Evolutionary conservation across 30 jellyfish, hydroid and myxozoan species (phyloP).

Genomic region (Chrysaora quinquecirrha): DNA sequence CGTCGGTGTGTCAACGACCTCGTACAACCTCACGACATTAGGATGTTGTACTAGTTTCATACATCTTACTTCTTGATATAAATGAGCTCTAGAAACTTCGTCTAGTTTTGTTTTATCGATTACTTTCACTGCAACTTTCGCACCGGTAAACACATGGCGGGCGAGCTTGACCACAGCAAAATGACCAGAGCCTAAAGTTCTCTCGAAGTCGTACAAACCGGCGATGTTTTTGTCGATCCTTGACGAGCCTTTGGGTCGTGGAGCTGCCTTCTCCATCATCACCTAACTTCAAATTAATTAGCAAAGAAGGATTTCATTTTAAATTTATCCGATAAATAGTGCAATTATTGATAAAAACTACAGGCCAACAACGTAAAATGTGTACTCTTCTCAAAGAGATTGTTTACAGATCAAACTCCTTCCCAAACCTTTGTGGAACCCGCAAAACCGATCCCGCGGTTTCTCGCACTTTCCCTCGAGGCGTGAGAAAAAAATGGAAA

Average conservation of each 20-base stretch:
- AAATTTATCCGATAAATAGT: neutral
- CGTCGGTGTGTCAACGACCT: slow-evolving; percentile 92
- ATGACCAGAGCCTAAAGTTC: slow-evolving; percentile 96
- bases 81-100: slow-evolving; percentile 92
- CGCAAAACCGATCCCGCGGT: neutral
- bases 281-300: no score
- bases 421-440: neutral
- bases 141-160: slow-evolving; percentile 98
- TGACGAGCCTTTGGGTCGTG: slow-evolving; percentile 15
- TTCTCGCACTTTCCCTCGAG: neutral
- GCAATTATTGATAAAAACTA: neutral
- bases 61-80: slow-evolving; percentile 91
- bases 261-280: neutral
- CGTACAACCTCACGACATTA: slow-evolving; percentile 91
- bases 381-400: neutral
- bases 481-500: no score
- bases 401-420: slow-evolving; percentile 7
- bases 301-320: neutral
- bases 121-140: slow-evolving; percentile 95
- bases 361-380: neutral
- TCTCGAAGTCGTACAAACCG: slow-evolving; percentile 92
- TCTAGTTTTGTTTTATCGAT: slow-evolving; percentile 94
- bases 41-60: slow-evolving; percentile 99
- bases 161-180: slow-evolving; percentile 98
- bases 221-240: slow-evolving; percentile 84